phyloP scores from a whole-genome alignment of 2,888 invertebrate species.

The Limnephilus auricula region DNA sequence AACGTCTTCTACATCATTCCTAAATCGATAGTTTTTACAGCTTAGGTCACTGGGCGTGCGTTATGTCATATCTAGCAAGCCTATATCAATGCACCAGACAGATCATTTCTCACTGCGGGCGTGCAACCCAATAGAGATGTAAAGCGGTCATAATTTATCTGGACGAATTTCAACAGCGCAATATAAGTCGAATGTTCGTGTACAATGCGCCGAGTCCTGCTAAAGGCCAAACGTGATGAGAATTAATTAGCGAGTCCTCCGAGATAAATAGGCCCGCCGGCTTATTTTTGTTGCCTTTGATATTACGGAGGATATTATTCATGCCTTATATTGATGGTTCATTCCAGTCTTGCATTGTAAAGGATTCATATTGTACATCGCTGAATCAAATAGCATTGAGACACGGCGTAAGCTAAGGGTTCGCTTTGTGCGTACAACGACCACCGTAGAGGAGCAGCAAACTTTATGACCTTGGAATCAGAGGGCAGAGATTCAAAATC shows the following conservation, averaged over 20 bases:
- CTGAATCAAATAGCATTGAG: neutral
- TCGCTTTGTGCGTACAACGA: neutral
- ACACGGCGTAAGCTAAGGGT: neutral
- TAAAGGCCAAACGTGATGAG: constrained; percentile 23
- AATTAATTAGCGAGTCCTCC: constrained; percentile 20
- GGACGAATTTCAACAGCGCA: constrained; percentile 10
- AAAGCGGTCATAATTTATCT: constrained; percentile 31
- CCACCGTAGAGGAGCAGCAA: neutral
- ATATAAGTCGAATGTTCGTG: neutral
- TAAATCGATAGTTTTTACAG: neutral
- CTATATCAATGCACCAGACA: neutral
- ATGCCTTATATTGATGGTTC: constrained; percentile 20
- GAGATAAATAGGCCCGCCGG: constrained; percentile 22
- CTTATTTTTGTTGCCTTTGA: constrained; percentile 15
- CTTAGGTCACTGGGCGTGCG: neutral
- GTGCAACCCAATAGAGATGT: constrained; percentile 19
- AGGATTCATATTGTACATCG: neutral
- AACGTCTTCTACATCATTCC: no score
- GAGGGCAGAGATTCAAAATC: neutral
- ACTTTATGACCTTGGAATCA: neutral
- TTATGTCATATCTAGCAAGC: neutral
- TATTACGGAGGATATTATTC: constrained; percentile 16
- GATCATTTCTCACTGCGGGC: constrained; percentile 10
- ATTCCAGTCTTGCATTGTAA: neutral
- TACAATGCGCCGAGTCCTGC: constrained; percentile 23